Evolutionary conservation across 2,888 invertebrate species (phyloP), one percentile per base, ranked within the genome.

Genomic region (Chymomyza procnemis): DNA sequence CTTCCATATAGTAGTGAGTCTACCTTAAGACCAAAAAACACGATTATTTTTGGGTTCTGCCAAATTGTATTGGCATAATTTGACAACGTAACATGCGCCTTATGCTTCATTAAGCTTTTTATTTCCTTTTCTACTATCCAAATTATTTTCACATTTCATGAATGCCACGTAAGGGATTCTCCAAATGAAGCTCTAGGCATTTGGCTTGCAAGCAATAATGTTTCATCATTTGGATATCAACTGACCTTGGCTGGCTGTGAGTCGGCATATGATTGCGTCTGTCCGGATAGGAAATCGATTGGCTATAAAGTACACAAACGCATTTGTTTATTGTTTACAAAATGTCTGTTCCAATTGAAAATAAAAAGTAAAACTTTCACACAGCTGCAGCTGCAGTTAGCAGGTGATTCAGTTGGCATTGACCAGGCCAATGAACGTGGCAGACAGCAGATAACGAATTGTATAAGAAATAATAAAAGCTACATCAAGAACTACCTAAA

Each of bases 361-460:
- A 77, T 80, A 85, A 80, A 85, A 80, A 80, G 85, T 79, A 74
- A 65, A 82, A 79, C 85, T 74, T 79, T 79, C 74, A 75, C 74
- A 75, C 73, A 64, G 41, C 62, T 41, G 22, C 64, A 74, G 57
- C 56, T 61, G 64, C 18, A 18, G 22, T 22, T 41, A 41, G 21
- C 34, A 52, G 22, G 21, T 16, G 19, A 26, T 50, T 61, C 56
- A 56, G 62, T 30, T 61, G 71, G 78, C 78, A 78, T 78, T 76
- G 75, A 64, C 62, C 52, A 30, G 75, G 67, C 62, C 78, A 67
- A 66, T 79, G 79, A 79, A 76, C 79, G 59, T 55, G 19, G 26
- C 26, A 26, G 26, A 26, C 16, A 58, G 52, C 26, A 55, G 64
- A 61, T 19, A 50, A 60, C 14, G 46, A 67, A 18, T 65, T 61